Base-by-base conservation (phyloP, 2,888 invertebrate species). In the Artemia sinica region DNA sequence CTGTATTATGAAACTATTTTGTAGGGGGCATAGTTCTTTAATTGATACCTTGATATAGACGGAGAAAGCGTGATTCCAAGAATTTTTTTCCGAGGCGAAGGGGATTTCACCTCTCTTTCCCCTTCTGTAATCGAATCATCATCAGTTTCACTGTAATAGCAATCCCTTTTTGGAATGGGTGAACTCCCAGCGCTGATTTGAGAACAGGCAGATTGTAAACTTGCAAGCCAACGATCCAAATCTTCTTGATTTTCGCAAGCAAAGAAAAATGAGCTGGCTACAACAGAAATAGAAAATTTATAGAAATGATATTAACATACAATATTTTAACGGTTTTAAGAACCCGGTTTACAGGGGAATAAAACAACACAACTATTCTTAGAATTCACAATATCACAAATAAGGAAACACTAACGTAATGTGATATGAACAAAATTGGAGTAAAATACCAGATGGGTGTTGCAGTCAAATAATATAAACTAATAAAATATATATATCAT, bases 181-280 rank as follows among this genome's bases (percentile, higher is more conserved):
- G 18, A 70, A 14, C 65, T 49, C 14, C 18, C 13, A 48, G 13
- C 63, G 12, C n/a, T 28, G 8, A 28, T 58, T 28, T 58, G 63
- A 58, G 28, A n/a, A 10, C 63, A 58, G 14, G 63, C 63, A 8
- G 63, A 10, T 28, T 58, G 63, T 9, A 58, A 28, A 58, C 63
- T n/a, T 58, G 28, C 14, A 10, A 90, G 82, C 90, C 91, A 91
- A 69, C 85, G 82, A 52, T 82, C 82, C 73, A 87, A 80, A 58
- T 84, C 84, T 74, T 87, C 87, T 68, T 84, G 80, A 52, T 86
- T 83, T 76, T 88, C 89, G 65, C 87, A 86, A 0, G 91, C 89
- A 78, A 91, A 90, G 79, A 91, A 91, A 78, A 90, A 89, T 66
- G 86, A 87, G 51, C 87, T 87, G 72, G 87, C 86, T 71, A 72